Evolutionary conservation across 2,797 vertebrate genomes (phyloP), one percentile per base, ranked within the genome.

Genomic region (Ctenopoma kingsleyae): DNA sequence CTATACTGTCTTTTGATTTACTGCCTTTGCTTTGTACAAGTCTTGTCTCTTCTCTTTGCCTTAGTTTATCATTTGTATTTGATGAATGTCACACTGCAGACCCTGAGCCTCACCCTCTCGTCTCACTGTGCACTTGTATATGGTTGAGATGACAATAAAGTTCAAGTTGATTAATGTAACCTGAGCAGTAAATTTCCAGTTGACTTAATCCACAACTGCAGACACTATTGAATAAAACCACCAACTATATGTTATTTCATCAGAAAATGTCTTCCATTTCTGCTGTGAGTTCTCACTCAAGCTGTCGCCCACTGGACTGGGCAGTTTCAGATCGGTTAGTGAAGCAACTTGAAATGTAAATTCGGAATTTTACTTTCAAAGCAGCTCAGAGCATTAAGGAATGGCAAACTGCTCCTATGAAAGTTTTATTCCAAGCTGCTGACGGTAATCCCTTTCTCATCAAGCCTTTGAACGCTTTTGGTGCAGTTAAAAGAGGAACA

Each of bases 401-500:
- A 73, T 38, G 64, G 85, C 63, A 87, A 84, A 87, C 78, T 17
- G 76, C 71, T 73, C 49, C 67, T 63, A 80, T 90, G 67, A 92
- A 91, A 89, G 80, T 91, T 92, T 92, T 67, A 90, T 83, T 88
- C 78, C 74, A 66, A 55, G 74, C 62, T 41, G 59, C 78, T 84
- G 86, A 68, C 25, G 27, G 79, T 87, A 91, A 89, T 91, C 87
- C 82, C 83, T 76, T 73, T 83, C 89, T 83, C 86, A 82, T 85
- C 59, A 25, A 78, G 80, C 64, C 82, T 82, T 82, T 81, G 81
- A 90, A 82, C 57, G 52, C 81, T 77, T 74, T 82, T 12, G 35
- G 78, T 82, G 80, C 73, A 84, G 81, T 87, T 89, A 89, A 90
- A 91, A 89, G 82, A 85, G 72, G 85, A 89, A 82, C 87, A 88